These are phyloP conservation scores for Ifrita kowaldi DNA, from an alignment of 2,113 vertebrate species.

Conservation along the genomic window DNA sequence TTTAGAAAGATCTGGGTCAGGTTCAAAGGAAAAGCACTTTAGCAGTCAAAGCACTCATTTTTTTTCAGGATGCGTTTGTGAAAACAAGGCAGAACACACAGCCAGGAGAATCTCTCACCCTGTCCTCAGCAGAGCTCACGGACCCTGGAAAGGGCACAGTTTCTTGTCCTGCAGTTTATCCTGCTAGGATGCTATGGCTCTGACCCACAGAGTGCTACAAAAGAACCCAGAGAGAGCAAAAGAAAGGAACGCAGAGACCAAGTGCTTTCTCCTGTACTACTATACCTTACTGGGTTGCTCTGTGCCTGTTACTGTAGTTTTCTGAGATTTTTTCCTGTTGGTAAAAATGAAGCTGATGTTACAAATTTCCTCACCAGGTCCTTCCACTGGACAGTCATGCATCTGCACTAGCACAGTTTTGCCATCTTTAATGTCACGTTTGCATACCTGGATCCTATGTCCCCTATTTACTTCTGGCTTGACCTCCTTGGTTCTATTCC, in stretches of 20 bases:
- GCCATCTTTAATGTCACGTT: not conserved
- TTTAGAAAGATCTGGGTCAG: conserved; percentile 58
- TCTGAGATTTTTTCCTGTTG: not conserved
- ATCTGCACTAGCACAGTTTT: not conserved
- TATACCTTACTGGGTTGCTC: not conserved
- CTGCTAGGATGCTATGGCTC: not conserved
- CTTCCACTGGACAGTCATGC: not conserved
- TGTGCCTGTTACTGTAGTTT: not conserved
- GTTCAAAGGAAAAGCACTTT: conserved; percentile 43
- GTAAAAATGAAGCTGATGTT: not conserved
- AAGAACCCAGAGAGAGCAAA: not conserved
- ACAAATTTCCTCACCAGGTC: not conserved
- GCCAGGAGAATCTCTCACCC: not conserved
- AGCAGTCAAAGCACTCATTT: not conserved
- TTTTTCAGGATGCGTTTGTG: not conserved
- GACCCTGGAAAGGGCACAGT: not conserved
- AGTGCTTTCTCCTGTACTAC: not conserved
- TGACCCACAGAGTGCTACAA: not conserved
- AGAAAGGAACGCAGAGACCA: not conserved
- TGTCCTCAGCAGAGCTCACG: not conserved
- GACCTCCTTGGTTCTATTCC: not conserved
- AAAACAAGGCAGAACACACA: not conserved
- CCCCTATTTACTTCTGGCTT: not conserved
- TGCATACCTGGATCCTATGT: not conserved
- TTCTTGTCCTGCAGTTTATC: not conserved